These are phyloP conservation scores for Thamnaconus septentrionalis DNA, from an alignment of 2,113 vertebrate species.

Conservation along the genomic window DNA sequence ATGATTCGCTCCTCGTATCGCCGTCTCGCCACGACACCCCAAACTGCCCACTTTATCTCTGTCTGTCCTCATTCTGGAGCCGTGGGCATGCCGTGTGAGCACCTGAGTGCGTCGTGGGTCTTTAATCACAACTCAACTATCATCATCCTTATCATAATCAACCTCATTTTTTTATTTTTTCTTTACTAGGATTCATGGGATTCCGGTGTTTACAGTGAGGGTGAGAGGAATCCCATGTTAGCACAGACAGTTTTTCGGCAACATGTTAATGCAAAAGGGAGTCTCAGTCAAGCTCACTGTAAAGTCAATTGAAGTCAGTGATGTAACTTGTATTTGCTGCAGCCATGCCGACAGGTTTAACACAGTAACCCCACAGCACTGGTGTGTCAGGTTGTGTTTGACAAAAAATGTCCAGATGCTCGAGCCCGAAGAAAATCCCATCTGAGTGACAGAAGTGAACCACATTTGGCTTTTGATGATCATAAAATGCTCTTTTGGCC, in stretches of 20 bases:
- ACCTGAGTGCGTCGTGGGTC: neutral
- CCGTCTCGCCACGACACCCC: constrained; percentile 23
- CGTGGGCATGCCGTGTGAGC: neutral
- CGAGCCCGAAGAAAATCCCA: too few relatives aligned
- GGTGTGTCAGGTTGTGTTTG: too few relatives aligned
- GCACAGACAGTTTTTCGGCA: too few relatives aligned
- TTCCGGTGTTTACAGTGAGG: neutral
- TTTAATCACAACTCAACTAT: neutral
- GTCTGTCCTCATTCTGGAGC: constrained; percentile 1
- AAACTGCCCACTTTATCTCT: constrained; percentile 24
- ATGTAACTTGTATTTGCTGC: constrained; percentile 20
- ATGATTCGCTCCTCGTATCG: constrained; percentile 45
- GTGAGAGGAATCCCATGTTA: neutral
- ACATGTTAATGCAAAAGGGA: too few relatives aligned
- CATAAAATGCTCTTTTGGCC: too few relatives aligned
- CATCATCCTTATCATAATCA: too few relatives aligned
- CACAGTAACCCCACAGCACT: too few relatives aligned
- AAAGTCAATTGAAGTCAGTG: neutral
- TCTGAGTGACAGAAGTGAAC: too few relatives aligned
- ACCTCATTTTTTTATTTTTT: too few relatives aligned
- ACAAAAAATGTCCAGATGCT: too few relatives aligned
- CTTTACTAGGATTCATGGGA: neutral
- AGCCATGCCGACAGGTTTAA: too few relatives aligned
- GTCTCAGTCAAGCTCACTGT: neutral
- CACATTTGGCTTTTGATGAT: too few relatives aligned